Percentiles rank a stretch among this genome's conserved stretches.
Conservation (phyloP, 2,888 invertebrate species). For the Dryomyza anilis region DNA sequence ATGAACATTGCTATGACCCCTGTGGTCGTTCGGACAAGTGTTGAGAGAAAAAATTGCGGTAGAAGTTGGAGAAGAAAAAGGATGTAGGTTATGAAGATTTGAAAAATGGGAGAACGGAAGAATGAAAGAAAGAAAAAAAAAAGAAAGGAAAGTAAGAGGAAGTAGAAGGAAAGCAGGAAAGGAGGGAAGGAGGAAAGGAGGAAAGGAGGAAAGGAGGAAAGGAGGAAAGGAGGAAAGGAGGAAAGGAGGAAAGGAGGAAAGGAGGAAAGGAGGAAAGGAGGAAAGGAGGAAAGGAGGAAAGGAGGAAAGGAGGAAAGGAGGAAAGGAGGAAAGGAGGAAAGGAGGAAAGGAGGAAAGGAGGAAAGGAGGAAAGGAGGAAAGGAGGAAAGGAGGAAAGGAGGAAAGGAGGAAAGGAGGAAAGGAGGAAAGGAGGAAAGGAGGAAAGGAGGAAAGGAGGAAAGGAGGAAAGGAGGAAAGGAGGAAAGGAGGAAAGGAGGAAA, state of each 20-base stretch:
- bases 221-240: background rate
- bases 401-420: background rate
- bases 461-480: background rate
- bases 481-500: background rate
- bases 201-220: background rate
- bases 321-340: background rate
- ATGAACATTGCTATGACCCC: no score
- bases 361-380: background rate
- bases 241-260: background rate
- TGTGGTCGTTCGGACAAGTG: background rate
- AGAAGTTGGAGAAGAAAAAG: slow-evolving; percentile 17
- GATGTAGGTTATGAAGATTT: slow-evolving; percentile 3
- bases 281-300: background rate
- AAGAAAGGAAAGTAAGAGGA: background rate
- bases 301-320: background rate
- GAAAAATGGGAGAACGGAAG: slow-evolving; percentile 8
- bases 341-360: background rate
- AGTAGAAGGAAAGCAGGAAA: background rate
- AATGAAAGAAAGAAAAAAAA: slow-evolving; percentile 28
- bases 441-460: background rate
- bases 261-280: background rate
- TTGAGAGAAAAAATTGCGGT: background rate
- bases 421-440: background rate
- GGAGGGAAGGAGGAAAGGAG: background rate
- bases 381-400: background rate